Percentiles rank a stretch among this genome's conserved stretches.
Conservation (phyloP, 2,113 vertebrate genomes). For the Petroica traversi region DNA sequence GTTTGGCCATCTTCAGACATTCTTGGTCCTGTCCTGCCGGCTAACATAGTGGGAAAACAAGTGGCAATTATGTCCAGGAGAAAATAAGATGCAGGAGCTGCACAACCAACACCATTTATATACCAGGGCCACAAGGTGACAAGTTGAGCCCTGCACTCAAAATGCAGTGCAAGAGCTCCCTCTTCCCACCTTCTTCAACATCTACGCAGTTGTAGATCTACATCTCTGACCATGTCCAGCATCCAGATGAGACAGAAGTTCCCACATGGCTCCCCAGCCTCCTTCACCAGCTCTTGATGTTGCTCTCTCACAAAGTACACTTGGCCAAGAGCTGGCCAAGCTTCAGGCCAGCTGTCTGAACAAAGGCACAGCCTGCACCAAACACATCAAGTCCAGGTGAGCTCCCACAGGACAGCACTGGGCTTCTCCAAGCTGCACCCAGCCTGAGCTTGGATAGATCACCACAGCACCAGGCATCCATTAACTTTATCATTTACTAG, state of each 20-base stretch:
- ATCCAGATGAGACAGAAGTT: background rate
- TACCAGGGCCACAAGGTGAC: fast-evolving
- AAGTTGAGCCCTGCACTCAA: fast-evolving
- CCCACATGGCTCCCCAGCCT: background rate
- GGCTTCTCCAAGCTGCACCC: fast-evolving
- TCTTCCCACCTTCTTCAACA: background rate
- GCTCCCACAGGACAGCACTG: background rate
- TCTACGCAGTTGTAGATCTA: background rate
- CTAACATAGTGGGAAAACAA: background rate
- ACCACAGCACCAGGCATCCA: background rate
- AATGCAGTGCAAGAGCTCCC: background rate
- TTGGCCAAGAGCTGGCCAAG: background rate
- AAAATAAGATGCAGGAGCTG: background rate
- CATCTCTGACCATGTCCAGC: fast-evolving
- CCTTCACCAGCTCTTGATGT: background rate
- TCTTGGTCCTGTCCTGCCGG: background rate
- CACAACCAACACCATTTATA: background rate
- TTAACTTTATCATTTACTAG: background rate
- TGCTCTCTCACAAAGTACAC: background rate
- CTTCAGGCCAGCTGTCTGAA: background rate
- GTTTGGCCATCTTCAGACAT: background rate
- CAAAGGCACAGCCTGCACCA: background rate
- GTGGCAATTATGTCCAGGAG: background rate
- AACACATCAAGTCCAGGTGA: background rate
- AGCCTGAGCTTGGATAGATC: background rate